A percentile compares a stretch with the other conserved stretches of the same genome.
phyloP scores from a whole-genome alignment of 1,140 invertebrate species.

The Apis florea region DNA sequence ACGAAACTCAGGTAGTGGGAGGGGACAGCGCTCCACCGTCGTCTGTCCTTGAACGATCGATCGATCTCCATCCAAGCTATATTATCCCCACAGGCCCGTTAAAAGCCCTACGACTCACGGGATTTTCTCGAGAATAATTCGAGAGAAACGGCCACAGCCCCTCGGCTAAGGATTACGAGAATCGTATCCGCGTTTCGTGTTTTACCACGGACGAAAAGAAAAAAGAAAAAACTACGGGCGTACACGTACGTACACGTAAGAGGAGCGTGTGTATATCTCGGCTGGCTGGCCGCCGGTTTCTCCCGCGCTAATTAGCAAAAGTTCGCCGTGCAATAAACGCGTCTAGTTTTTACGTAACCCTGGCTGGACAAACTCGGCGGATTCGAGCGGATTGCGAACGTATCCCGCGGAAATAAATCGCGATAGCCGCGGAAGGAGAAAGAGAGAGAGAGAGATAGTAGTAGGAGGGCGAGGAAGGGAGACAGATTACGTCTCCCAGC shows the following conservation, averaged over 20 bases:
- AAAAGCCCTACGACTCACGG: background rate
- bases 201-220: constrained; percentile 15
- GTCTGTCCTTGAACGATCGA: background rate
- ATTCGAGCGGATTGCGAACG: constrained; percentile 30
- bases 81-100: too few species aligned
- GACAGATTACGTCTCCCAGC: background rate
- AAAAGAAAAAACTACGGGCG: constrained; percentile 6
- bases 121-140: background rate
- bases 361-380: constrained; percentile 63
- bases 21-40: background rate
- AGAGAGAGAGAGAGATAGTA: background rate
- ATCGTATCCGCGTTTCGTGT: constrained; percentile 51
- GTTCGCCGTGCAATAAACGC: constrained; percentile 78
- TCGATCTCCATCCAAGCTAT: background rate
- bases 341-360: constrained; percentile 73
- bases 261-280: constrained; percentile 58
- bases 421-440: background rate
- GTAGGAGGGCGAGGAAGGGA: background rate
- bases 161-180: background rate
- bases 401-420: constrained; percentile 23
- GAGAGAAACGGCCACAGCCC: background rate
- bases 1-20: background rate
- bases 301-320: constrained; percentile 79
- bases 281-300: constrained; percentile 77
- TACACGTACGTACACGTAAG: constrained; percentile 14